phyloP scores from a whole-genome alignment of 2,888 invertebrate genomes.

The Aplocera efformata region DNA sequence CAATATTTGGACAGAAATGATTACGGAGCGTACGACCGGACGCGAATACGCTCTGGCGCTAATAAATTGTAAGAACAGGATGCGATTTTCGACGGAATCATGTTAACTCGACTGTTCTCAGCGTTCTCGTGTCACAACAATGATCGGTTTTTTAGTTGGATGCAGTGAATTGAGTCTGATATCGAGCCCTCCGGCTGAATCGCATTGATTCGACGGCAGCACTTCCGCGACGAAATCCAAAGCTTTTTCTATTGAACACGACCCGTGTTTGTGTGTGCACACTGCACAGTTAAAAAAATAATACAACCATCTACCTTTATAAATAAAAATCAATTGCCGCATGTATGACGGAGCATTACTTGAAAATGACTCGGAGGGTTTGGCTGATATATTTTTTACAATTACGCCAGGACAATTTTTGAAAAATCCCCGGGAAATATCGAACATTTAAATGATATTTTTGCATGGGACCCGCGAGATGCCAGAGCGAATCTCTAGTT shows the following conservation, averaged over 20 bases:
- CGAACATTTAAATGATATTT: too few species aligned
- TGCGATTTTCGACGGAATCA: slow-evolving; percentile 70
- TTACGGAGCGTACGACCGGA: slow-evolving; percentile 64
- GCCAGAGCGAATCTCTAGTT: too few species aligned
- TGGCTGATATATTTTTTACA: too few species aligned
- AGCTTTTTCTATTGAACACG: slow-evolving; percentile 40
- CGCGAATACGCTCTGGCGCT: slow-evolving; percentile 63
- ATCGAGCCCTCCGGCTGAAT: slow-evolving; percentile 52
- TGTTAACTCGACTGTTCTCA: slow-evolving; percentile 67
- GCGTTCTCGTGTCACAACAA: slow-evolving; percentile 63
- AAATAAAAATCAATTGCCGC: too few species aligned
- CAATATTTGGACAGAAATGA: slow-evolving; percentile 78
- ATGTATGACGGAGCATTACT: too few species aligned
- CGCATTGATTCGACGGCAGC: slow-evolving; percentile 49
- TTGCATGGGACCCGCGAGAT: too few species aligned
- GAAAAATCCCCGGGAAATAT: too few species aligned
- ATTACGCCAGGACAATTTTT: too few species aligned
- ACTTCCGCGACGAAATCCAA: slow-evolving; percentile 55
- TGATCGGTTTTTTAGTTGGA: slow-evolving; percentile 41
- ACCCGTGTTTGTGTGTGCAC: slow-evolving; percentile 11
- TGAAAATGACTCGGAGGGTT: too few species aligned
- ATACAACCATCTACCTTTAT: too few species aligned
- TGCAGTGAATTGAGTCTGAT: slow-evolving; percentile 61
- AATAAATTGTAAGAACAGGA: slow-evolving; percentile 72
- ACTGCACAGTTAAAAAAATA: too few species aligned